These are phyloP conservation scores for Lipophrys pholis DNA, from an alignment of 2,113 vertebrate genomes.

Conservation along the genomic window DNA sequence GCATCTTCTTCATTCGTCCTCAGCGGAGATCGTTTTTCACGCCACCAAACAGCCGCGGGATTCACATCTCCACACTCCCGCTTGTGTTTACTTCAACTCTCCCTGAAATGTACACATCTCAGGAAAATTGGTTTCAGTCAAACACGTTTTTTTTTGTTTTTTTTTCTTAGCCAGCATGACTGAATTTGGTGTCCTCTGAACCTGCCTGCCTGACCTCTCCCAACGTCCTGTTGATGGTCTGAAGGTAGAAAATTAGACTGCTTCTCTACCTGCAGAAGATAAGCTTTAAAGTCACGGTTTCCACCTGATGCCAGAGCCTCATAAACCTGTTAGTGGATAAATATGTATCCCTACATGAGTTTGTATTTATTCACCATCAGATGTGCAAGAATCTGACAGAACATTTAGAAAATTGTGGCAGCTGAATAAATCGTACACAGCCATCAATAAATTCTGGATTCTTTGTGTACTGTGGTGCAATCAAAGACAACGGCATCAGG, in stretches of 20 bases:
- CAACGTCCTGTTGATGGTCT: slow-evolving; percentile 30
- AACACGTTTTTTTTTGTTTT: slow-evolving; percentile 34
- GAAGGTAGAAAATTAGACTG: slow-evolving; percentile 33
- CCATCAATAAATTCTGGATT: neutral
- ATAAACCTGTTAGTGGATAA: slow-evolving; percentile 27
- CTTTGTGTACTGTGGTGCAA: neutral
- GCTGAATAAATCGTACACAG: slow-evolving; percentile 10
- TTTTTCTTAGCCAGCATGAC: slow-evolving; percentile 7
- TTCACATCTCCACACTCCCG: slow-evolving; percentile 23
- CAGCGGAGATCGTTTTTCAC: slow-evolving; percentile 45
- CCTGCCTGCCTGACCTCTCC: neutral
- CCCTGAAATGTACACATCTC: slow-evolving; percentile 39
- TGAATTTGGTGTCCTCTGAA: slow-evolving; percentile 37
- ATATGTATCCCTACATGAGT: neutral
- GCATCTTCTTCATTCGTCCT: slow-evolving; percentile 28
- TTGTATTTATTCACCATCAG: too few species aligned
- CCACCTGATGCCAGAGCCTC: slow-evolving; percentile 18
- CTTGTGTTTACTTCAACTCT: slow-evolving; percentile 58
- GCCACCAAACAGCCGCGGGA: slow-evolving; percentile 55
- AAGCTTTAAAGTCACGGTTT: slow-evolving; percentile 6
- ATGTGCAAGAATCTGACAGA: slow-evolving; percentile 8
- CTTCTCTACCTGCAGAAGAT: slow-evolving; percentile 25
- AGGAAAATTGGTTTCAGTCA: slow-evolving; percentile 47
- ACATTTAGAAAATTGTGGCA: slow-evolving; percentile 11
- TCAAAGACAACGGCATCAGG: slow-evolving; percentile 17